A percentile compares a stretch with the other conserved stretches of the same genome.
These are phyloP conservation scores for Siniperca undulata DNA, from an alignment of 2,797 vertebrate genomes.

Conservation along the genomic window DNA sequence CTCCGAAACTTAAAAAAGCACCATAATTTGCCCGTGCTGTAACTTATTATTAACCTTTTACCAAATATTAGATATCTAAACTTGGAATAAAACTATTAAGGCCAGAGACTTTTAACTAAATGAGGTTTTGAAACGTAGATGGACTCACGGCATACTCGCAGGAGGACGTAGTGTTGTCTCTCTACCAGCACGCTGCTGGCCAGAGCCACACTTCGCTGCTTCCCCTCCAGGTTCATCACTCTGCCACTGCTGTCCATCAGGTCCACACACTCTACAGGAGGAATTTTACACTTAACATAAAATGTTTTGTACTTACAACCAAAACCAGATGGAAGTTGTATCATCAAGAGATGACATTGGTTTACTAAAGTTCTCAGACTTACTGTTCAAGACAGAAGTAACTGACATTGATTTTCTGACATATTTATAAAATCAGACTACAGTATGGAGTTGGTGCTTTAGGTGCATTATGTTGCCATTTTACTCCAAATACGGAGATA, in stretches of 20 bases:
- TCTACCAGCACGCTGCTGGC: constrained; percentile 75
- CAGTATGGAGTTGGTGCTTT: not conserved
- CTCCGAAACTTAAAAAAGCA: not conserved
- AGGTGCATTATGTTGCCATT: not conserved
- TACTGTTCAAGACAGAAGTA: not conserved
- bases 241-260: constrained; percentile 79
- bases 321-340: not conserved
- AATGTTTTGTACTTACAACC: not conserved
- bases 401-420: too few relatives aligned
- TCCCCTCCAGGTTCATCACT: constrained; percentile 74
- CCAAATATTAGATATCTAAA: not conserved
- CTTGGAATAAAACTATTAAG: constrained; percentile 1
- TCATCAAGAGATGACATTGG: not conserved
- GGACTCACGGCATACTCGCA: constrained; percentile 78
- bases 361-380: not conserved
- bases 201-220: constrained; percentile 66
- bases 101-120: not conserved
- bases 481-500: not conserved
- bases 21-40: not conserved
- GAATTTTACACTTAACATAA: not conserved
- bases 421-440: not conserved
- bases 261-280: constrained; percentile 75
- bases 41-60: not conserved
- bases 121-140: not conserved
- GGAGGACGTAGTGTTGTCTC: constrained; percentile 76